These are phyloP conservation scores for Pomatostomus ruficeps DNA, from an alignment of 2,113 vertebrate genomes.

Conservation along the genomic window DNA sequence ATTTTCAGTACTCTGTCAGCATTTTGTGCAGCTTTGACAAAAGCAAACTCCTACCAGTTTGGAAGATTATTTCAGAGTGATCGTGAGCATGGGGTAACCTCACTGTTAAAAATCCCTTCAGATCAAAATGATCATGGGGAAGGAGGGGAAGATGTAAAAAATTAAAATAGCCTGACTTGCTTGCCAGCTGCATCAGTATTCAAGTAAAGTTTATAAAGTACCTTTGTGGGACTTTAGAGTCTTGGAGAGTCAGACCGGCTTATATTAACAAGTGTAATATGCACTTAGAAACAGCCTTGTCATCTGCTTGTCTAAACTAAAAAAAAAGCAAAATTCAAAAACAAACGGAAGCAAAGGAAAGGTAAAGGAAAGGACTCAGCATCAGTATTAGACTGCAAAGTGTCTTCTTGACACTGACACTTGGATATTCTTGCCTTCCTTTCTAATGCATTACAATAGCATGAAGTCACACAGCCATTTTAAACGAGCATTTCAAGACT, in stretches of 20 bases:
- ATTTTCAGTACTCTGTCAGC: neutral
- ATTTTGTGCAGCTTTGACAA: neutral
- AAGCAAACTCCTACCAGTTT: neutral
- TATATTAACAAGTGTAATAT: slow-evolving; percentile 13
- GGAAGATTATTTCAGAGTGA: slow-evolving; percentile 9
- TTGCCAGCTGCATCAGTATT: slow-evolving; percentile 43
- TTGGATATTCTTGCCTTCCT: slow-evolving; percentile 5
- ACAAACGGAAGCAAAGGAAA: slow-evolving; percentile 31
- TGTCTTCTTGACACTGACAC: neutral
- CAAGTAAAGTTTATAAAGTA: slow-evolving; percentile 65
- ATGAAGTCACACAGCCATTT: slow-evolving; percentile 45
- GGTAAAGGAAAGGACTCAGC: slow-evolving; percentile 1
- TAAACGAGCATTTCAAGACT: slow-evolving; percentile 14
- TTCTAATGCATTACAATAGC: slow-evolving; percentile 28
- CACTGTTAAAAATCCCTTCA: slow-evolving; percentile 34
- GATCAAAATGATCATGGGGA: neutral
- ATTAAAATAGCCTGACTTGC: neutral
- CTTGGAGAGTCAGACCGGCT: slow-evolving; percentile 2
- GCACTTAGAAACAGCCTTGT: slow-evolving; percentile 23
- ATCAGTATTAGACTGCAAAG: neutral
- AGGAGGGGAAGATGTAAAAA: neutral
- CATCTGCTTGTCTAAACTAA: slow-evolving; percentile 24
- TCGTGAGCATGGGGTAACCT: neutral
- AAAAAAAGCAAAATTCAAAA: slow-evolving; percentile 4
- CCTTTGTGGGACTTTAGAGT: slow-evolving; percentile 1